Percentiles rank a stretch among this genome's conserved stretches.
Evolutionary conservation across 2,113 vertebrate genomes (phyloP).

Genomic region (Sander lucioperca): DNA sequence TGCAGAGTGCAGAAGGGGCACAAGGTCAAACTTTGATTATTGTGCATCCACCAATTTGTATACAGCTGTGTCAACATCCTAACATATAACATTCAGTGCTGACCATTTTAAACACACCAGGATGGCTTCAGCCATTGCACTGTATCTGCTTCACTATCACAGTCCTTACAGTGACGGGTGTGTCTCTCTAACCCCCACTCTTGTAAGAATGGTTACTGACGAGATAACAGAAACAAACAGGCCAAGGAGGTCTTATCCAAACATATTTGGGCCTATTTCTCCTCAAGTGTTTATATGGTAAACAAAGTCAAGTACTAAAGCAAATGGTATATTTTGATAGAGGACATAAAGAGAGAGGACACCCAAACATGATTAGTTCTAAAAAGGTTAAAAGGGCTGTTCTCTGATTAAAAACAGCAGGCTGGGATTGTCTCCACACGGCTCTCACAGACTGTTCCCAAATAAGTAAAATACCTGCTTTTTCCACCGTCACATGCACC

Average conservation of each 20-base stretch:
- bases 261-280: neutral
- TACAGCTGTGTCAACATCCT: slow-evolving; percentile 60
- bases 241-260: slow-evolving; percentile 8
- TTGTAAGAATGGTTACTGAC: slow-evolving; percentile 26
- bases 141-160: slow-evolving; percentile 31
- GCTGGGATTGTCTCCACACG: no score
- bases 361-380: neutral
- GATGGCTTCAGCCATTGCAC: neutral
- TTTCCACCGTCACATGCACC: no score
- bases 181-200: slow-evolving; percentile 16
- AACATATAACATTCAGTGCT: neutral
- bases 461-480: no score
- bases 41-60: slow-evolving; percentile 15
- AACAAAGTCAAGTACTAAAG: neutral
- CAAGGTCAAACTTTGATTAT: neutral
- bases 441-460: no score
- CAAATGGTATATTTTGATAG: neutral
- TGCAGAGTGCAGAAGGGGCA: slow-evolving; percentile 54
- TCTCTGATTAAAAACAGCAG: no score
- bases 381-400: neutral
- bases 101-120: slow-evolving; percentile 10
- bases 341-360: neutral
- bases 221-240: slow-evolving; percentile 47
- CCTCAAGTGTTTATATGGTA: neutral
- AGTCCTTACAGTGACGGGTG: slow-evolving; percentile 18